Base-by-base conservation (phyloP, 1,140 invertebrate species). In the Drepana arcuata region DNA sequence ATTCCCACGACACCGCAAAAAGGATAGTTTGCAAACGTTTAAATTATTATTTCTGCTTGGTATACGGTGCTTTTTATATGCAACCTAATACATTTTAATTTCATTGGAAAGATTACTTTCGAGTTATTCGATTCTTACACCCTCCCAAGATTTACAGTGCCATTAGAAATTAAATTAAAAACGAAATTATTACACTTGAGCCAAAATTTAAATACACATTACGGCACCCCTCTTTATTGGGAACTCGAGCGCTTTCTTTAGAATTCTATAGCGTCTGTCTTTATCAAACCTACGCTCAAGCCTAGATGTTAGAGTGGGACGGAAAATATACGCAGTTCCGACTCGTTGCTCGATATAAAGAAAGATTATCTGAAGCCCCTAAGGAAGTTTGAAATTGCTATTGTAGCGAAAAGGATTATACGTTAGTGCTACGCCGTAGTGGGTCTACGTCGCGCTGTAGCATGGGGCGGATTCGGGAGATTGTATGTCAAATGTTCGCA, bases 401-500 rank as follows among this genome's bases (percentile, higher is more conserved):
- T 84, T 84, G 80, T 82, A 83, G 81, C 78, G 79, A 84, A 84
- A 84, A 84, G 83, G 83, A 84, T 84, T 84, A 84, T 84, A 84
- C 68, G 81, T 80, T 82, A 80, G 73, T 77, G 73, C 80, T 83
- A 80, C 80, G 74, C 45, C 78, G 77, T 83, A 83, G 74, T 61
- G 61, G 50, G 54, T 64, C 72, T 73, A 69, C 70, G 61, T 41
- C 40, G 63, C 39, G n/a, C n/a, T n/a, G n/a, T n/a, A 44, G 50
- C 62, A 46, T 57, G 60, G 66, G 62, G 38, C 51, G 60, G 57
- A 66, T 21, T 68, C 57, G 37, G 53, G 45, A 58, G 55, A 56
- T 63, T 51, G 47, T 63, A 41, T 60, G 54, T 44, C 6, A 26
- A 2, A n/a, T 26, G 24, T 4, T 26, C 10, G 6, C 10, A 26